phyloP scores from a whole-genome alignment of 2,888 invertebrate species.

The Pandemis cinnamomeana region DNA sequence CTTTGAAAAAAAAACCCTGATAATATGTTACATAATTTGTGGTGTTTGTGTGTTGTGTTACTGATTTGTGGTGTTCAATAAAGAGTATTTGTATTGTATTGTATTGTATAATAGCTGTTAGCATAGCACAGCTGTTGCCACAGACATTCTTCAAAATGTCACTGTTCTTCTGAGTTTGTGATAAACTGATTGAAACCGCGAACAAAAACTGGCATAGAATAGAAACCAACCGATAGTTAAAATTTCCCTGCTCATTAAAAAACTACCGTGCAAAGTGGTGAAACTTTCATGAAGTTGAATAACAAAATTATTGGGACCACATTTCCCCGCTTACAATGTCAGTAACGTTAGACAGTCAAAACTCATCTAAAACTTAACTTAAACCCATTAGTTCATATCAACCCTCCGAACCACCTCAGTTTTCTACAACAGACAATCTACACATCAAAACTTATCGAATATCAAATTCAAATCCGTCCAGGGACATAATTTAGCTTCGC shows the following conservation, averaged over 20 bases:
- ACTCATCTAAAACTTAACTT: conserved; percentile 7
- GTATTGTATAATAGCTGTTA: no score
- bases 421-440: conserved; percentile 32
- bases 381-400: conserved; percentile 7
- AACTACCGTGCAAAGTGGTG: neutral
- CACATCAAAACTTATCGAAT: conserved; percentile 41
- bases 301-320: neutral
- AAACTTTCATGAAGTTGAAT: neutral
- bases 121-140: no score
- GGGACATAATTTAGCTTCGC: conserved; percentile 40
- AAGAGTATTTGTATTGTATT: no score
- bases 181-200: no score
- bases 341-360: neutral
- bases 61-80: no score
- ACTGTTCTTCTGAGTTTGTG: no score
- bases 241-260: neutral
- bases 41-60: no score
- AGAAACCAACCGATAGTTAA: no score
- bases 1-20: no score
- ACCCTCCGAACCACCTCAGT: neutral
- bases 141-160: no score
- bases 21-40: no score
- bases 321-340: neutral
- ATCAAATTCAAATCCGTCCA: conserved; percentile 38
- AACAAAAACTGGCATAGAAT: no score